A percentile compares a stretch with the other conserved stretches of the same genome.
These are phyloP conservation scores for Tetraodon nigroviridis DNA, from an alignment of 2,113 vertebrate species.

Conservation along the genomic window DNA sequence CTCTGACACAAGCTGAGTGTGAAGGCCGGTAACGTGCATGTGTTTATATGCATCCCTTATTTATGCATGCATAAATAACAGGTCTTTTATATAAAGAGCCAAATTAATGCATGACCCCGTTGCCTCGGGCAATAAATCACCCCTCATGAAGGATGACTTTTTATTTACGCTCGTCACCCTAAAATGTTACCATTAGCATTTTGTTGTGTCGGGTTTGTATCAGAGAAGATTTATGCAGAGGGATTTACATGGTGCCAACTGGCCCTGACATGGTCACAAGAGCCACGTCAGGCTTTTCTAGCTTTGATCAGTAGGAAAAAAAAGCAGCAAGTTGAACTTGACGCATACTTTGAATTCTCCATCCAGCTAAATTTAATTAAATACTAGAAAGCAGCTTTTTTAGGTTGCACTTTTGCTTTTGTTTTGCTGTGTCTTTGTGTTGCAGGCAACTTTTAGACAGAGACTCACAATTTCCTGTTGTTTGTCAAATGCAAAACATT, in stretches of 20 bases:
- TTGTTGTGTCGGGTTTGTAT: conserved; percentile 58
- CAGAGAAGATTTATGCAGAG: conserved; percentile 60
- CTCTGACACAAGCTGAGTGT: conserved; percentile 33
- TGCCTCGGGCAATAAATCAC: conserved; percentile 70
- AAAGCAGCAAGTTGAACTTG: conserved; percentile 55
- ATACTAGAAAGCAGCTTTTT: conserved; percentile 37
- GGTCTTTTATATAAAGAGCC: conserved; percentile 68
- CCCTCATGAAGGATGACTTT: conserved; percentile 53
- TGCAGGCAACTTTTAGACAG: background rate
- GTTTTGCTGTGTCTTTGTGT: conserved; percentile 21
- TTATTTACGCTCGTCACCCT: conserved; percentile 28
- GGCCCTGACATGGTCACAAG: conserved; percentile 50
- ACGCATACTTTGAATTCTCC: conserved; percentile 51
- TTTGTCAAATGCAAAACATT: conserved; percentile 14
- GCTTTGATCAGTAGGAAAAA: conserved; percentile 57
- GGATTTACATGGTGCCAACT: conserved; percentile 62
- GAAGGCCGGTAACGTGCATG: conserved; percentile 16
- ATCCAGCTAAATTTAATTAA: conserved; percentile 53
- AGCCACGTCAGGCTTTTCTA: conserved; percentile 48
- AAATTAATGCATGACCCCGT: conserved; percentile 70
- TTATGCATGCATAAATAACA: conserved; percentile 71
- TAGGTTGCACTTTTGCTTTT: conserved; percentile 1
- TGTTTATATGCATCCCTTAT: conserved; percentile 51
- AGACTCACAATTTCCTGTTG: conserved; percentile 3
- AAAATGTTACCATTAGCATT: conserved; percentile 74